phyloP scores from a whole-genome alignment of 2,113 vertebrate species.

The Puffinus mauretanicus region DNA sequence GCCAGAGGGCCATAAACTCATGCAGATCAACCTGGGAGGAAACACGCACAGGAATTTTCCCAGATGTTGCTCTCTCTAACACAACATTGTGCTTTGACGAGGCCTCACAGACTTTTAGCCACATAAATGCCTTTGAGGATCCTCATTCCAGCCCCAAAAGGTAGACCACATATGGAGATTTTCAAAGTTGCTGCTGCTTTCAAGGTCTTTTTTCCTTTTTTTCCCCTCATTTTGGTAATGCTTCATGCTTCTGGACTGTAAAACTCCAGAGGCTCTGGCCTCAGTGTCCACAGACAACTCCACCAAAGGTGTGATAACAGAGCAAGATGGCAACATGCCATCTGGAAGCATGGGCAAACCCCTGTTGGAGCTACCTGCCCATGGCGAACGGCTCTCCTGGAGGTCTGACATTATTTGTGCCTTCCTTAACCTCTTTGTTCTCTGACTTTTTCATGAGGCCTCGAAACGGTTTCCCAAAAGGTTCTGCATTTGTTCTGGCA shows the following conservation, averaged over 20 bases:
- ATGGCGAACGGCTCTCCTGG: not conserved
- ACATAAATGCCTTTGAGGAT: not conserved
- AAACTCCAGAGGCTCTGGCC: not conserved
- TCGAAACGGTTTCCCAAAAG: not conserved
- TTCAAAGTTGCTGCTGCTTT: not conserved
- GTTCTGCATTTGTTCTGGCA: conserved; percentile 55
- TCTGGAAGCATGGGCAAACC: not conserved
- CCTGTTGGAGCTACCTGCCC: not conserved
- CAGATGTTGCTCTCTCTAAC: not conserved
- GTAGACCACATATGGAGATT: not conserved
- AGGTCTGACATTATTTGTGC: not conserved
- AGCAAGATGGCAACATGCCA: not conserved
- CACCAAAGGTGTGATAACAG: not conserved
- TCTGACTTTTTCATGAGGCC: not conserved
- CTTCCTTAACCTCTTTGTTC: not conserved
- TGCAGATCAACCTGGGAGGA: not conserved
- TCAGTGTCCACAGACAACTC: not conserved
- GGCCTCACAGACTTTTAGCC: not conserved
- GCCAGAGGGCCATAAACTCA: not conserved
- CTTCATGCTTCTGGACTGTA: not conserved
- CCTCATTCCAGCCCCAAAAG: not conserved
- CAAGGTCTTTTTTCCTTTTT: not conserved
- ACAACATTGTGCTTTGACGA: not conserved
- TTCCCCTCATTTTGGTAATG: not conserved
- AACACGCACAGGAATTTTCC: not conserved